phyloP scores from a whole-genome alignment of 2,797 vertebrate species.

The Phylloscopus collybita region DNA sequence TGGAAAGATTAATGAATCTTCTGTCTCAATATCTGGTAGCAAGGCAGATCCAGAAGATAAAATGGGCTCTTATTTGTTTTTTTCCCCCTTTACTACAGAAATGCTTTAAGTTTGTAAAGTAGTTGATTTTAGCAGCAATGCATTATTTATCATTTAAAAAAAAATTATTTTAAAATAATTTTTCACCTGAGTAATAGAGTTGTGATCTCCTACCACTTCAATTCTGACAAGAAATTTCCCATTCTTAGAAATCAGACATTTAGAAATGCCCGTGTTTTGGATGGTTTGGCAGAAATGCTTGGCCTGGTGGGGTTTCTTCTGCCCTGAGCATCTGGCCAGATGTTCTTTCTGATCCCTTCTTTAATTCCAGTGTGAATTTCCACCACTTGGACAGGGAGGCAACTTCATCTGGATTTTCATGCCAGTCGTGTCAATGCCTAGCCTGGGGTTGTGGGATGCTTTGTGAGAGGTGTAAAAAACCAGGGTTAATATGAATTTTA shows the following conservation, averaged over 20 bases:
- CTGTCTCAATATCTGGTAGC: background rate
- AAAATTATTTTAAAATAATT: fast-evolving
- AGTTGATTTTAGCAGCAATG: background rate
- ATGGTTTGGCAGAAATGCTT: background rate
- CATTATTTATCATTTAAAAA: background rate
- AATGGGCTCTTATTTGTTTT: background rate
- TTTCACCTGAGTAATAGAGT: background rate
- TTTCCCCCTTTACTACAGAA: background rate
- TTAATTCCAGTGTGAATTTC: background rate
- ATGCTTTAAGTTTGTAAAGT: background rate
- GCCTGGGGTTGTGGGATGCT: background rate
- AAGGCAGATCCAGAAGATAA: background rate
- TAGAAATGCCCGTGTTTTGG: background rate
- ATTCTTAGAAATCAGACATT: background rate
- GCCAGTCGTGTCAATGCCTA: fast-evolving
- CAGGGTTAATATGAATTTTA: background rate
- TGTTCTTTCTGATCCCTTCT: background rate
- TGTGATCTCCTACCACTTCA: background rate
- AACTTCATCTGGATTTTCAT: background rate
- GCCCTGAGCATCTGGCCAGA: background rate
- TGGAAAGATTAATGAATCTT: background rate
- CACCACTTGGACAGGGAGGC: background rate
- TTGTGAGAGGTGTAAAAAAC: background rate
- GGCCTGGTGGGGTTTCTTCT: background rate
- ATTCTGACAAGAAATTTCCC: background rate